A percentile compares a stretch with the other conserved stretches of the same genome.
Evolutionary conservation across 2,797 vertebrate genomes (phyloP).

Genomic region (Cossypha heuglini): DNA sequence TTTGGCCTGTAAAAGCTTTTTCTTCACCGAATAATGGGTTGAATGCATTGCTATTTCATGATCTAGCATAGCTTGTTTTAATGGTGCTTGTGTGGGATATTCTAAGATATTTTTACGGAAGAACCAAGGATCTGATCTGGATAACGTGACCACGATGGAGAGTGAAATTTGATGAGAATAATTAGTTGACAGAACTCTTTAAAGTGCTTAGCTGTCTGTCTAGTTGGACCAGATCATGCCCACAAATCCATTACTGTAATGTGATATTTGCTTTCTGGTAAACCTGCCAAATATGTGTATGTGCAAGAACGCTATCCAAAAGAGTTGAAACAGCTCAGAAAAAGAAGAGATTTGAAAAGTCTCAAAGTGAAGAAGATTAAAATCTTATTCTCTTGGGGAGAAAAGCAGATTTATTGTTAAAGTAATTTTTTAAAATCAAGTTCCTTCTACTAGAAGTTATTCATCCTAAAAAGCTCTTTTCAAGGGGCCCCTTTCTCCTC

Average conservation of each 20-base stretch:
- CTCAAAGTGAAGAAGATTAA: background rate
- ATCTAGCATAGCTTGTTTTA: background rate
- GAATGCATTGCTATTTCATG: background rate
- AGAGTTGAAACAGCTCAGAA: background rate
- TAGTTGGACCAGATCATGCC: background rate
- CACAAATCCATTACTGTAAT: background rate
- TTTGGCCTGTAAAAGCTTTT: background rate
- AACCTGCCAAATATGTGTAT: background rate
- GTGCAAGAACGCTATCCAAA: background rate
- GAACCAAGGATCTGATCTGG: background rate
- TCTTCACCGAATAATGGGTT: background rate
- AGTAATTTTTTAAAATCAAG: background rate
- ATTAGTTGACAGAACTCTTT: background rate
- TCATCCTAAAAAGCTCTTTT: background rate
- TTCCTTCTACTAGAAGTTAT: background rate
- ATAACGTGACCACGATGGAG: background rate
- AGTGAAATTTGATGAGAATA: background rate
- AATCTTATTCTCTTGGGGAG: background rate
- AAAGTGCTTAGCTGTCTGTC: background rate
- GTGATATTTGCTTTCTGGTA: background rate
- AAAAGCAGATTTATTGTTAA: background rate
- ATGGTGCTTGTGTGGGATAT: background rate
- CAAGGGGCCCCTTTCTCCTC: background rate
- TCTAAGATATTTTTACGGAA: background rate
- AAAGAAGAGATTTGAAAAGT: background rate